phyloP scores from a whole-genome alignment of 2,113 vertebrate genomes.

The Psephotus haematonotus region DNA sequence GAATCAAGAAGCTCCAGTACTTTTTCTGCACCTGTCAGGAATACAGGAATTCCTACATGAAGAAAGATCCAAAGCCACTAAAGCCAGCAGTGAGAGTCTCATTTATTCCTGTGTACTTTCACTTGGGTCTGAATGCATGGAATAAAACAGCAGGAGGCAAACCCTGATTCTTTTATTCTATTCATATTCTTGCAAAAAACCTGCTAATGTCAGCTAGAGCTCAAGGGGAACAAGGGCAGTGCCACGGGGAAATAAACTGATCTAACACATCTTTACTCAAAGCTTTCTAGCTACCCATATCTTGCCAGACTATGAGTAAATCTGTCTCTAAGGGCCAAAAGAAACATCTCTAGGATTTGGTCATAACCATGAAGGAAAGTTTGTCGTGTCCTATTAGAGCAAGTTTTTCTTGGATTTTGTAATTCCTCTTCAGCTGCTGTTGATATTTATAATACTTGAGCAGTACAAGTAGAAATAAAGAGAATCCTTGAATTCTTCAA shows the following conservation, averaged over 20 bases:
- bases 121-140: neutral
- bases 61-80: neutral
- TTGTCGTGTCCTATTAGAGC: neutral
- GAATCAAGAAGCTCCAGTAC: neutral
- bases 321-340: neutral
- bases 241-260: neutral
- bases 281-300: fast-evolving
- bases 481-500: neutral
- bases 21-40: neutral
- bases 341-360: neutral
- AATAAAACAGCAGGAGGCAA: neutral
- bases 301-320: neutral
- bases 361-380: neutral
- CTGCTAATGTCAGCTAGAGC: neutral
- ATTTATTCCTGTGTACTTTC: neutral
- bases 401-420: neutral
- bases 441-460: neutral
- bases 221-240: neutral
- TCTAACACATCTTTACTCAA: neutral
- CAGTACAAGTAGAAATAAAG: neutral
- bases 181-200: neutral
- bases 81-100: neutral
- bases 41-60: neutral
- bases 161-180: neutral
- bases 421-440: neutral